A percentile compares a stretch with the other conserved stretches of the same genome.
Conservation (phyloP, 2,797 vertebrate genomes). For the Loriculus beryllinus region DNA sequence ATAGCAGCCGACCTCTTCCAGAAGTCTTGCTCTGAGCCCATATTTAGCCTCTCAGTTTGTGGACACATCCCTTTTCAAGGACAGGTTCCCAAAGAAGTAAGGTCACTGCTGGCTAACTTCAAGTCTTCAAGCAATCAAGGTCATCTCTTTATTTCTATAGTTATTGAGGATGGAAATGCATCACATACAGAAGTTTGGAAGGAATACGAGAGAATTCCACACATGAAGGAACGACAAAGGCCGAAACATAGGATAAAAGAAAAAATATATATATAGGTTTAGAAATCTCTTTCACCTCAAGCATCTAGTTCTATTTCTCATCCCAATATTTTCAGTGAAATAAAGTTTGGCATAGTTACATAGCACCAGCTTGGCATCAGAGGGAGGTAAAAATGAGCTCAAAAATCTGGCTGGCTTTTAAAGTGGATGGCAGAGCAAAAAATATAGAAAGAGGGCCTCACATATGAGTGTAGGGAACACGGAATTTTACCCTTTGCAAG, state of each 20-base stretch:
- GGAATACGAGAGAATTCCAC: background rate
- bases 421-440: background rate
- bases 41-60: conserved; percentile 10
- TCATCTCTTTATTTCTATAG: background rate
- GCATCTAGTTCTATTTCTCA: background rate
- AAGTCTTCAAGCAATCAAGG: background rate
- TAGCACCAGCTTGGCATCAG: background rate
- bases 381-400: conserved; percentile 25
- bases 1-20: background rate
- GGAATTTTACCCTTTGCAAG: conserved; percentile 83
- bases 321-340: background rate
- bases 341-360: background rate
- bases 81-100: background rate
- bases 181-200: background rate
- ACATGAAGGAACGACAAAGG: background rate
- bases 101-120: background rate
- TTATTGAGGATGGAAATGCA: background rate
- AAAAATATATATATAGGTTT: background rate
- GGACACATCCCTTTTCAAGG: conserved; percentile 22
- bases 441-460: background rate
- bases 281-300: background rate
- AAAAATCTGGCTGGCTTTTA: background rate
- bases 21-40: background rate
- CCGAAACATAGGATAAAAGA: background rate
- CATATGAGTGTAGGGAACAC: background rate